Evolutionary conservation across 2,113 vertebrate genomes (phyloP), one percentile per base, ranked within the genome.

Genomic region (Ramphastos sulfuratus): DNA sequence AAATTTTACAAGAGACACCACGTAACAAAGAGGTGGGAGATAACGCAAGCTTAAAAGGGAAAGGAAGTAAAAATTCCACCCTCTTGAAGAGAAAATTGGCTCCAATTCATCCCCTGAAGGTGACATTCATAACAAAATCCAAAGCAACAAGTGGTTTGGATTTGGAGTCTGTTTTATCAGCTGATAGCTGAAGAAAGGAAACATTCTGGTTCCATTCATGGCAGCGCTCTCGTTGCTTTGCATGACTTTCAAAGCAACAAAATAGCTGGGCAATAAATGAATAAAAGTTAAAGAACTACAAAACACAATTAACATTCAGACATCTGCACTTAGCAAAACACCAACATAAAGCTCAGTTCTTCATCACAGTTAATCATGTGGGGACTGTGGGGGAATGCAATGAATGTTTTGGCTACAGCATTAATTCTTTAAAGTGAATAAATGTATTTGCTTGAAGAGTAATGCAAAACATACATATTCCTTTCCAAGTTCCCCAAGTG

Each of bases 161-260:
- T 96, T 96, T 95, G 89, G 72, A 46, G 60, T 70, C 87, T 89
- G 89, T 96, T 96, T 96, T 96, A 96, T 89, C 94, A 82, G 87
- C 86, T 95, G 93, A 96, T 31, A 85, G 70, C 0, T 94, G 76
- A 91, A 87, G 86, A 83, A 95, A 92, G 79, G 89, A 91, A 94
- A 74, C 89, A 5, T 82, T 73, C 66, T 91, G 88, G 56, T 78
- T 90, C 82, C 63, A 70, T 33, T 92, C 90, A n/a, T 31, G 77
- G 82, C 27, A 33, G 17, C 15, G 52, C 71, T 66, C 75, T 55
- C 13, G 1, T 18, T 50, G 61, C 83, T 89, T 92, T 27, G 84
- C 72, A 73, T 52, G 82, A 84, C 82, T 89, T 87, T 71, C 86
- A 92, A 86, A 92, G 88, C 85, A 70, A 82, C 85, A 30, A 92